Conservation (phyloP, 2,888 invertebrate species). For the Tribolium freemani region DNA sequence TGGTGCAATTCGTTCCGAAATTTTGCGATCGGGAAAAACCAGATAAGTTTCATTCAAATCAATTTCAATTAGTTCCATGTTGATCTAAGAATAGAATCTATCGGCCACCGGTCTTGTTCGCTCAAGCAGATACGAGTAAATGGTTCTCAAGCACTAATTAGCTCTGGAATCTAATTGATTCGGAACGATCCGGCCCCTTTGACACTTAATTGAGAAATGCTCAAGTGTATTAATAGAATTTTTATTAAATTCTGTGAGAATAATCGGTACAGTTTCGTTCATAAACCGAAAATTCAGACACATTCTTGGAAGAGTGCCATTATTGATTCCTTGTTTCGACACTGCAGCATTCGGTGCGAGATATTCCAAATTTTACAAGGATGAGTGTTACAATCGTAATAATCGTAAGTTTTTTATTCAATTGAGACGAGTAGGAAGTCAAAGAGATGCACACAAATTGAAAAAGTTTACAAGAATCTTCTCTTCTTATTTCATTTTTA, state of each 20-base stretch:
- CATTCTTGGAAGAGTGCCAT: constrained; percentile 12
- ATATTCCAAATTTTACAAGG: constrained; percentile 2
- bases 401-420: background rate
- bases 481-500: background rate
- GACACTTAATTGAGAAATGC: background rate
- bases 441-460: background rate
- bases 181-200: background rate
- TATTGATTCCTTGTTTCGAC: constrained; percentile 20
- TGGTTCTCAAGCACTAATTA: background rate
- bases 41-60: background rate
- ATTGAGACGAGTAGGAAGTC: background rate
- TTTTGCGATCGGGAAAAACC: background rate
- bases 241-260: constrained; percentile 7
- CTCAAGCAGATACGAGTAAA: background rate
- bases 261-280: background rate
- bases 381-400: constrained; percentile 3
- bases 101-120: background rate
- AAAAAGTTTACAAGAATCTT: background rate
- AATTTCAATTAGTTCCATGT: background rate
- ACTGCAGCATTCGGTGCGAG: constrained; percentile 23
- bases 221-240: constrained; percentile 5
- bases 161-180: background rate
- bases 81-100: background rate
- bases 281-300: constrained; percentile 6
- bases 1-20: background rate